phyloP scores from a whole-genome alignment of 2,888 invertebrate genomes.

The Marronus borbonicus region DNA sequence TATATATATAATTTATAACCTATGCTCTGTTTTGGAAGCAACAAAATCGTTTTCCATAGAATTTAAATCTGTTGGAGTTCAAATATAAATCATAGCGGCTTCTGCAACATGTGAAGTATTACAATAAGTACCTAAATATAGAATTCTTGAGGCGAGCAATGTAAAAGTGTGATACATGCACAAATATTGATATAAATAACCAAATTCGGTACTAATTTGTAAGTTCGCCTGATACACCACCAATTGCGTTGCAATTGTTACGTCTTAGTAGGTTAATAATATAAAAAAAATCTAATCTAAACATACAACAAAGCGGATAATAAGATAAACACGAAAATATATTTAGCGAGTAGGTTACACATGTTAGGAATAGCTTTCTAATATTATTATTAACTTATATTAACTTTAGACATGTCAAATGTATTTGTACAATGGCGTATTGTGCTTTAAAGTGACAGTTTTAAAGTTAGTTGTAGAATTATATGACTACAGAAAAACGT shows the following conservation, averaged over 20 bases:
- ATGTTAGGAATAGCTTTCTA: conserved; percentile 10
- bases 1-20: too few relatives aligned
- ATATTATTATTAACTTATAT: conserved; percentile 5
- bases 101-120: too few relatives aligned
- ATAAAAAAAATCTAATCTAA: neutral
- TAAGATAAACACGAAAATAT: conserved; percentile 10
- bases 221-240: neutral
- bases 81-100: too few relatives aligned
- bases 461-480: conserved; percentile 10
- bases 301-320: neutral
- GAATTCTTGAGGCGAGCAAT: neutral
- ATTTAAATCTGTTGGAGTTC: too few relatives aligned
- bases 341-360: conserved; percentile 7
- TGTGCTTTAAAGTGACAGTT: conserved; percentile 18
- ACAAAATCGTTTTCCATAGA: too few relatives aligned
- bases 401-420: neutral
- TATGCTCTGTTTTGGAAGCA: too few relatives aligned
- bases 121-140: neutral
- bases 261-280: neutral
- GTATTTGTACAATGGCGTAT: neutral
- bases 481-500: neutral
- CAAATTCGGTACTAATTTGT: neutral
- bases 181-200: too few relatives aligned
- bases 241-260: neutral
- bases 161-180: neutral